A percentile compares a stretch with the other conserved stretches of the same genome.
Conservation (phyloP, 2,113 vertebrate species). For the Scolopax mira region DNA sequence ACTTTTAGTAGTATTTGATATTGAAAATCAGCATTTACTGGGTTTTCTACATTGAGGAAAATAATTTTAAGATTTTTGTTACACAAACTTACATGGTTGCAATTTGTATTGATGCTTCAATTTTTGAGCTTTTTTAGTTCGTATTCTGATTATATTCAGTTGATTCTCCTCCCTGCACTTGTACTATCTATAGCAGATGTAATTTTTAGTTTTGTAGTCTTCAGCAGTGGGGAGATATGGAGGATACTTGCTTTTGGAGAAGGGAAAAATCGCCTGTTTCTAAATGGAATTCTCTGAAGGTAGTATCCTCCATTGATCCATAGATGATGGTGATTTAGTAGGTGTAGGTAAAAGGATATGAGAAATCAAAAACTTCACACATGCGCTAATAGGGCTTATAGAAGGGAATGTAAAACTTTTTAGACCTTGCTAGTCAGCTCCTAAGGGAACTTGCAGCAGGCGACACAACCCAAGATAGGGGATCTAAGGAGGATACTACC, state of each 20-base stretch:
- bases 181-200: slow-evolving; percentile 3
- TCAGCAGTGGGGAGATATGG: slow-evolving; percentile 63
- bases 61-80: slow-evolving; percentile 15
- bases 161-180: slow-evolving; percentile 54
- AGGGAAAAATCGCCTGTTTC: slow-evolving; percentile 68
- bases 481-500: slow-evolving; percentile 82
- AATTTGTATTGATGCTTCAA: slow-evolving; percentile 19
- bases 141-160: slow-evolving; percentile 23
- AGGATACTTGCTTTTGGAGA: slow-evolving; percentile 77
- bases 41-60: background rate
- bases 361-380: slow-evolving; percentile 55
- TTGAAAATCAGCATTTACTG: background rate
- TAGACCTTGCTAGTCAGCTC: slow-evolving; percentile 74
- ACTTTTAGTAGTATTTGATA: background rate
- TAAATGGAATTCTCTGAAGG: slow-evolving; percentile 75
- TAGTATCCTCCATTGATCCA: slow-evolving; percentile 69
- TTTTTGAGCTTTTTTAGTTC: slow-evolving; percentile 40
- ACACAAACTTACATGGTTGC: slow-evolving; percentile 3
- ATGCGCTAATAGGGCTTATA: slow-evolving; percentile 79
- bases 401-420: slow-evolving; percentile 73
- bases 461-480: slow-evolving; percentile 80
- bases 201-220: slow-evolving; percentile 45
- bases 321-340: background rate
- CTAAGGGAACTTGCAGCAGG: slow-evolving; percentile 75
- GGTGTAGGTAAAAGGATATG: slow-evolving; percentile 38